Evolutionary conservation across 2,888 invertebrate genomes (phyloP), one percentile per base, ranked within the genome.

Genomic region (Folsomia candida): DNA sequence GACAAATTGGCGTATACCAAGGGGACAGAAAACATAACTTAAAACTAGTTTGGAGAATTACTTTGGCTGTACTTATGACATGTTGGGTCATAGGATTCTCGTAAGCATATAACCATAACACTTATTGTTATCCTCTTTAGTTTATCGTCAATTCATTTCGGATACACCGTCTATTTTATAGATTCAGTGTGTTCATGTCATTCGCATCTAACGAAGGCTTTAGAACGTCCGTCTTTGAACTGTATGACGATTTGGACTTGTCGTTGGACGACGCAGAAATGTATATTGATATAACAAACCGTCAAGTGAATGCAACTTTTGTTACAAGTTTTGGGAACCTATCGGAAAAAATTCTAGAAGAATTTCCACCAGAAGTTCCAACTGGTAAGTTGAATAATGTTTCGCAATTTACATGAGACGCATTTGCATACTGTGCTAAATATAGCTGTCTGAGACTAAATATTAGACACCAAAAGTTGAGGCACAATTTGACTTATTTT

Each of bases 61-160:
- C 26, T 22, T 24, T 59, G 4, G 59, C 4, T 18, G 26, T 25
- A 25, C 59, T 59, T 24, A 59, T 59, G 59, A 26, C 59, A 6
- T 59, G 22, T 25, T 59, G 59, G 59, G 26, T 59, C 22, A 6
- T 59, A 9, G 59, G 59, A 6, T 59, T 59, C 26, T 59, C 59
- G 59, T 59, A 59, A 59, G 59, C 14, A 57, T n/a, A n/a, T 6
- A 57, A 11, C 6, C 22, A 57, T n/a, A 57, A 57, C 9, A 18
- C 18, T 47, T 47, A 9, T 47, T 47, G 47, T 47, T 47, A 11
- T 47, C 47, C 9, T 47, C 18, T 47, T 47, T 47, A 47, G 18
- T 9, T 18, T 47, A 18, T 47, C 47, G 18, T 11, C 18, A 47
- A 11, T 47, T 9, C 9, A 9, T 11, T 47, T 47, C 11, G 20